Conservation (phyloP, 2,797 vertebrate genomes). For the Melanotaenia maccullochi region DNA sequence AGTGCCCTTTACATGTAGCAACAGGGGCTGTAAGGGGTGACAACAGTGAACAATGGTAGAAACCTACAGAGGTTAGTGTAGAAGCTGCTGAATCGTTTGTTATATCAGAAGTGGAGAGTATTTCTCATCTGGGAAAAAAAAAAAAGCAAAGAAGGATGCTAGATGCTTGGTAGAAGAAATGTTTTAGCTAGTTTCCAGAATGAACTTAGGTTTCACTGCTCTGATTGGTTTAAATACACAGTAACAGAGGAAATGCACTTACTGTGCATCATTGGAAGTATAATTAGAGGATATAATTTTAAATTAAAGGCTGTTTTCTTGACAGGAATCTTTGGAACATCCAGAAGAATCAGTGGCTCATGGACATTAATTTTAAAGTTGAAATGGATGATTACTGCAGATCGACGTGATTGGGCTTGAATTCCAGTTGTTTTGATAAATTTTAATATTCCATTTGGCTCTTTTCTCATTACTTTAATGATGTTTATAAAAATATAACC, state of each 20-base stretch:
- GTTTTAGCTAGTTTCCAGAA: not conserved
- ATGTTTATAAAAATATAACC: not conserved
- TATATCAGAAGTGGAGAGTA: not conserved
- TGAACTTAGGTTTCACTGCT: not conserved
- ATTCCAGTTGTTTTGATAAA: not conserved
- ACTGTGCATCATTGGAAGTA: not conserved
- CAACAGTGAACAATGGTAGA: not conserved
- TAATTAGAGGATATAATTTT: not conserved
- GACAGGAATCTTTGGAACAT: not conserved
- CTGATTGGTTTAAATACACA: not conserved
- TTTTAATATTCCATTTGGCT: not conserved
- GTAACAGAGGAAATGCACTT: not conserved
- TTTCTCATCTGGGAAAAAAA: not conserved
- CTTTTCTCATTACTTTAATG: not conserved
- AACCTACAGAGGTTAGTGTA: not conserved
- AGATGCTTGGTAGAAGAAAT: not conserved
- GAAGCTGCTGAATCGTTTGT: constrained; percentile 1
- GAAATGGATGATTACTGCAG: too few relatives aligned
- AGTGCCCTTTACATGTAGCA: not conserved
- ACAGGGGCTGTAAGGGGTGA: not conserved
- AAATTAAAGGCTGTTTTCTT: not conserved
- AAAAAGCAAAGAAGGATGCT: not conserved
- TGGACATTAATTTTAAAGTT: not conserved
- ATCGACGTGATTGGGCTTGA: not conserved
- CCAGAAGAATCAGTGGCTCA: not conserved